Evolutionary conservation across 2,797 vertebrate species (phyloP).

Genomic region (Chelmon rostratus): DNA sequence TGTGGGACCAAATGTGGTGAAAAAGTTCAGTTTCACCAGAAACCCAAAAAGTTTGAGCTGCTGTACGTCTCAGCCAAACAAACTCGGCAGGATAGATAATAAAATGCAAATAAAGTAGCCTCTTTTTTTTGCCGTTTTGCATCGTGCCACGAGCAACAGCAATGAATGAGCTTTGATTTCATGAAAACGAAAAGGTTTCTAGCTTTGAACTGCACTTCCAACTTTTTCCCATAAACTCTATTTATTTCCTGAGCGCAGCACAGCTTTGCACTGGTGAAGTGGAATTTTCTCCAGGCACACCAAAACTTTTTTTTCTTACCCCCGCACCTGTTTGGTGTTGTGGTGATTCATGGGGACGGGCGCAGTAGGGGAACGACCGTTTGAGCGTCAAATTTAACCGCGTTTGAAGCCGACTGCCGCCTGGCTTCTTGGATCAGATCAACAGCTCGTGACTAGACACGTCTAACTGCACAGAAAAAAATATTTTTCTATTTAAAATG

Average conservation of each 20-base stretch:
- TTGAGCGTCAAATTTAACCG: too few species aligned
- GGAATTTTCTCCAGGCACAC: neutral
- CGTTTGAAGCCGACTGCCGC: too few species aligned
- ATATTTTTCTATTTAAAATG: too few species aligned
- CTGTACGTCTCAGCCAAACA: neutral
- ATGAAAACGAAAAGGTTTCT: neutral
- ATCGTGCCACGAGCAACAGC: neutral
- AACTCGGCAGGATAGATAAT: too few species aligned
- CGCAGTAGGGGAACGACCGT: neutral
- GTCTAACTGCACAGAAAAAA: too few species aligned
- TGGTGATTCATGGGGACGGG: neutral
- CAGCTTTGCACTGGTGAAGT: neutral
- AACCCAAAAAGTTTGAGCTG: neutral
- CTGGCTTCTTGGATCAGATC: slow-evolving; percentile 11
- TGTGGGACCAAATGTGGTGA: too few species aligned
- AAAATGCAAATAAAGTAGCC: too few species aligned
- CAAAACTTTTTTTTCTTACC: slow-evolving; percentile 3
- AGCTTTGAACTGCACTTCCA: neutral
- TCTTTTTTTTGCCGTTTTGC: too few species aligned
- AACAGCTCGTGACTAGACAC: too few species aligned
- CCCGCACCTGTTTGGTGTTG: slow-evolving; percentile 26
- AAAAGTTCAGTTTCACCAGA: too few species aligned
- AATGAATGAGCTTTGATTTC: neutral
- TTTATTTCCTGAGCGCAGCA: neutral
- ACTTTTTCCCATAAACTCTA: neutral